Conservation (phyloP, 2,888 invertebrate species). For the Siphonodentalium dalli region DNA sequence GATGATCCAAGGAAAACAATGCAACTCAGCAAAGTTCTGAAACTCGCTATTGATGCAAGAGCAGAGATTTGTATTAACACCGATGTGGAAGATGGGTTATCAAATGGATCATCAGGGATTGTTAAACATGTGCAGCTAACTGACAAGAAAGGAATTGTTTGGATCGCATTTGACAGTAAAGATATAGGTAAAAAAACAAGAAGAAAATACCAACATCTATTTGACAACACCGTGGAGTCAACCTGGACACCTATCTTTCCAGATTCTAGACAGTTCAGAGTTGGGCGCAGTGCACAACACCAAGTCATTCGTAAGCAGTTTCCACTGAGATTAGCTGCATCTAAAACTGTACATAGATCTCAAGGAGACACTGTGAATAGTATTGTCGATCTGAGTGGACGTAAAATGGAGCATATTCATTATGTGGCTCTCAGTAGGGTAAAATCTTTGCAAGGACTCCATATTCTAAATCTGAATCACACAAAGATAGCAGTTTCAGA, state of each 20-base stretch:
- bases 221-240: neutral
- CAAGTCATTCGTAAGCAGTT: slow-evolving; percentile 22
- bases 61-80: slow-evolving; percentile 27
- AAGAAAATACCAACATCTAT: slow-evolving; percentile 17
- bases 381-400: slow-evolving; percentile 21
- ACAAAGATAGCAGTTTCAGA: slow-evolving; percentile 15
- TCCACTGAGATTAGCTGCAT: slow-evolving; percentile 22
- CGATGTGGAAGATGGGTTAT: slow-evolving; percentile 31
- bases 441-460: slow-evolving; percentile 5
- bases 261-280: slow-evolving; percentile 15
- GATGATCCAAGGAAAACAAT: slow-evolving; percentile 25
- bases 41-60: slow-evolving; percentile 18
- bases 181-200: slow-evolving; percentile 17
- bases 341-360: slow-evolving; percentile 27
- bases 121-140: slow-evolving; percentile 18
- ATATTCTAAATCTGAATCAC: slow-evolving; percentile 17
- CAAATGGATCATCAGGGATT: slow-evolving; percentile 35
- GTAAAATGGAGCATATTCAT: slow-evolving; percentile 24
- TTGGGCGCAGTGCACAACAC: slow-evolving; percentile 5
- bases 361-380: slow-evolving; percentile 25
- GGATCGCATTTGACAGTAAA: slow-evolving; percentile 29
- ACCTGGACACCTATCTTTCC: slow-evolving; percentile 30
- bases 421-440: slow-evolving; percentile 30
- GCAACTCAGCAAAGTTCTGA: slow-evolving; percentile 16
- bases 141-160: slow-evolving; percentile 24